Evolutionary conservation across 2,888 invertebrate genomes (phyloP), one percentile per base, ranked within the genome.

Genomic region (Arge pagana): DNA sequence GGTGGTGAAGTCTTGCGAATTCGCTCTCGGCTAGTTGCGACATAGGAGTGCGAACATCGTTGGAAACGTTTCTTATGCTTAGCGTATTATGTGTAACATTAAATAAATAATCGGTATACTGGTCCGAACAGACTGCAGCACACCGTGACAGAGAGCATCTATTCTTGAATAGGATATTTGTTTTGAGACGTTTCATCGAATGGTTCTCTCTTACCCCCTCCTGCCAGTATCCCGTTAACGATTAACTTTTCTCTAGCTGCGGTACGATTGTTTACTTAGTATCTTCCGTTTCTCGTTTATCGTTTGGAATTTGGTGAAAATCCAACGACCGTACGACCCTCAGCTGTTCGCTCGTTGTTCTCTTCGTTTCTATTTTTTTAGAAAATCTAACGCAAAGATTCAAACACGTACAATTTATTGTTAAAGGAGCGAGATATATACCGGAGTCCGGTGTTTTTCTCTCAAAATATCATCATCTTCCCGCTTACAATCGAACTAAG

Each of bases 381-480:
- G 13, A 39, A 8, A 49, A 40, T 40, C 31, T 40, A 49, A 31
- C 40, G 49, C 40, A 33, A 39, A 50, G 45, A 53, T 53, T 49
- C 53, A 43, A 53, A 50, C 53, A 53, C 50, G 53, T 53, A 53
- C 53, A 50, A 35, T n/a, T n/a, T n/a, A n/a, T n/a, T n/a, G n/a
- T n/a, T n/a, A n/a, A n/a, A n/a, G n/a, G n/a, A n/a, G n/a, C n/a
- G n/a, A n/a, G n/a, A n/a, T n/a, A n/a, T n/a, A n/a, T n/a, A n/a
- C n/a, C n/a, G n/a, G n/a, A n/a, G n/a, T n/a, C n/a, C n/a, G n/a
- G n/a, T n/a, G n/a, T n/a, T n/a, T n/a, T n/a, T n/a, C n/a, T n/a
- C n/a, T n/a, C n/a, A n/a, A n/a, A n/a, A n/a, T n/a, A n/a, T n/a
- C n/a, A n/a, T n/a, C n/a, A n/a, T n/a, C n/a, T n/a, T n/a, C n/a